Evolutionary conservation across 1,140 invertebrate genomes (phyloP).

Genomic region (Drosophila kohkoa): DNA sequence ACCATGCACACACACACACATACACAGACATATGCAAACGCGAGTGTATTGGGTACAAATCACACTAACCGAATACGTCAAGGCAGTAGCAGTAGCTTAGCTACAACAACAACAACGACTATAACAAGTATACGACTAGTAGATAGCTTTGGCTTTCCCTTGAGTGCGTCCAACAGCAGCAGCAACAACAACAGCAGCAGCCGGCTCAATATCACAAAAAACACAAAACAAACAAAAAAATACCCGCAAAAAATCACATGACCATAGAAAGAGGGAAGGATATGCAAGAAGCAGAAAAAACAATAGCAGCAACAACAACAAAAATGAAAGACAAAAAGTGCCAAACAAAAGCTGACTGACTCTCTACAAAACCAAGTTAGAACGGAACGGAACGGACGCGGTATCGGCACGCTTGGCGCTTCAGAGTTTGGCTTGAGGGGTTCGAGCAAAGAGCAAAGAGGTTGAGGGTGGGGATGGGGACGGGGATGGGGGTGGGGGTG

Average conservation of each 20-base stretch:
- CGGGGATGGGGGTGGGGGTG: not conserved
- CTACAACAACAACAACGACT: slow-evolving; percentile 30
- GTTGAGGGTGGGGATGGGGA: not conserved
- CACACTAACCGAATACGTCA: slow-evolving; percentile 79
- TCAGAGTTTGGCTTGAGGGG: slow-evolving; percentile 27
- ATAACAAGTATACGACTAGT: not conserved
- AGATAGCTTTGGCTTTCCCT: slow-evolving; percentile 67
- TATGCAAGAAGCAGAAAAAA: slow-evolving; percentile 20
- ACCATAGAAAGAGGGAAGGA: not conserved
- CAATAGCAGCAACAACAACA: slow-evolving; percentile 29
- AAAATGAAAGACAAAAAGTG: slow-evolving; percentile 48
- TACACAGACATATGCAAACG: not conserved
- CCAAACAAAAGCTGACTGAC: slow-evolving; percentile 73
- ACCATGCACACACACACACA: not conserved
- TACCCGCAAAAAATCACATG: slow-evolving; percentile 69
- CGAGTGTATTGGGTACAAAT: slow-evolving; percentile 57
- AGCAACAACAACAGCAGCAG: slow-evolving; percentile 25
- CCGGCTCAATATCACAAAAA: slow-evolving; percentile 51
- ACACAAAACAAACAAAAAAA: slow-evolving; percentile 21
- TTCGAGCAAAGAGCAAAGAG: too few relatives aligned
- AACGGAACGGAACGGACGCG: slow-evolving; percentile 72
- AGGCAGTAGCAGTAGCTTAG: slow-evolving; percentile 57
- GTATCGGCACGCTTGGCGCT: slow-evolving; percentile 50
- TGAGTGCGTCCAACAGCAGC: slow-evolving; percentile 57
- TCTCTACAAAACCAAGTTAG: slow-evolving; percentile 68